A percentile compares a stretch with the other conserved stretches of the same genome.
Evolutionary conservation across 2,113 vertebrate genomes (phyloP).

Genomic region (Motacilla alba): DNA sequence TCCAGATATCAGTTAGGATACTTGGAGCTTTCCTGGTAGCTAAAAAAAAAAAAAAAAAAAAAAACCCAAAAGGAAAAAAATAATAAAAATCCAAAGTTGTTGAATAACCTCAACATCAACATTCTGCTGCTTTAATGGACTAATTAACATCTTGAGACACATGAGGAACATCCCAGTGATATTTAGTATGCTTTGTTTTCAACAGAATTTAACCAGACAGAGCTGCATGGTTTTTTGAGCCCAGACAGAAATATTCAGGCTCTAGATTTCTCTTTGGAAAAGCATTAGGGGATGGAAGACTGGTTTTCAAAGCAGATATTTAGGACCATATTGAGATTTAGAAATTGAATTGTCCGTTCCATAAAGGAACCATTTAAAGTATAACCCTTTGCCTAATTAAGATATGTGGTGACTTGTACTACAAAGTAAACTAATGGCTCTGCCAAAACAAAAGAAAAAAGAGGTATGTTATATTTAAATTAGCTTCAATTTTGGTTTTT

Average conservation of each 20-base stretch:
- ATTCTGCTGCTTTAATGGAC: neutral
- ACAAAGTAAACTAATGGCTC: neutral
- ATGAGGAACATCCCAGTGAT: neutral
- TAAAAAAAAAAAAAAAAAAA: neutral
- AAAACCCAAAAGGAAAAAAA: neutral
- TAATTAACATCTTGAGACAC: neutral
- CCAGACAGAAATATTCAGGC: neutral
- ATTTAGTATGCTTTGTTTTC: neutral
- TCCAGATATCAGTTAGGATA: neutral
- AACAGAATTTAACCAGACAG: neutral
- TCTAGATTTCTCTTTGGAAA: neutral
- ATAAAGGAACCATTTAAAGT: neutral
- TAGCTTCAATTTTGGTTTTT: neutral
- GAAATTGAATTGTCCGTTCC: neutral
- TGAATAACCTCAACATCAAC: neutral
- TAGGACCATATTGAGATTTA: neutral
- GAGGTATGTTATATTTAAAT: neutral
- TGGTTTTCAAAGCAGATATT: neutral
- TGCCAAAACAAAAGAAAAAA: neutral
- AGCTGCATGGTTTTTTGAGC: neutral
- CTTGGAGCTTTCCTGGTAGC: neutral
- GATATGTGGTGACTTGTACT: neutral
- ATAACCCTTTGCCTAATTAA: neutral
- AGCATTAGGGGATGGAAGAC: neutral
- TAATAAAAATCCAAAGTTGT: neutral